Base-by-base conservation (phyloP, 2,888 invertebrate genomes). In the Oscheius myriophilus region DNA sequence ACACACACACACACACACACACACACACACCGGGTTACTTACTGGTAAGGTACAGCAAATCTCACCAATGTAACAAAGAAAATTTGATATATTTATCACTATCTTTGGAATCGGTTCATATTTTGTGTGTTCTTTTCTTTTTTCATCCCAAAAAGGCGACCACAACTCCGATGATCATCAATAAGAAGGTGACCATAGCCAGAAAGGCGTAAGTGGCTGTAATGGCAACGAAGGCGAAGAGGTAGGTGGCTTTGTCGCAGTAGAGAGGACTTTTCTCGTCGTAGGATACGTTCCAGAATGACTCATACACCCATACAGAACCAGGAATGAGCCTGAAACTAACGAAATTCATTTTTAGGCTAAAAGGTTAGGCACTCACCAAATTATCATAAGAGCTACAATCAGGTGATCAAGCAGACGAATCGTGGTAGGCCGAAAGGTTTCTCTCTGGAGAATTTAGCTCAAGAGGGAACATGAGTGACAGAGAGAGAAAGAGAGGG, bases 201-300 rank as follows among this genome's bases (percentile, higher is more conserved):
- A 61, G 46, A 7, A 61, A 61, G 49, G 39, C 46, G 39, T 61
- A 61, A 33, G 25, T n/a, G 46, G 18, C 11, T 11, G 46, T 61
- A 49, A 61, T 46, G 26, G 49, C 18, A 16, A 61, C n/a, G 0
- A 25, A 18, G 25, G 46, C 11, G 11, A 46, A 9, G 16, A 26
- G 33, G 61, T 49, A 61, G 61, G 49, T 25, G 26, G 33, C 33
- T 16, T 46, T 16, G 6, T 61, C 25, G 49, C 61, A 61, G 7
- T 43, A 45, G 14, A 16, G 33, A 6, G 23, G 26, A 2, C 0
- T 23, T 12, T 39, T 39, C 1, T 6, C 26, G 3, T 54, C 54
- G 16, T 49, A 26, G 16, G 33, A 33, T 3, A 33, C 33, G 33
- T 33, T 9, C 4, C 9, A 6, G 33, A 33, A 33, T 3, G 18